Conservation (phyloP, 2,113 vertebrate species). For the Rhinoderma darwinii region DNA sequence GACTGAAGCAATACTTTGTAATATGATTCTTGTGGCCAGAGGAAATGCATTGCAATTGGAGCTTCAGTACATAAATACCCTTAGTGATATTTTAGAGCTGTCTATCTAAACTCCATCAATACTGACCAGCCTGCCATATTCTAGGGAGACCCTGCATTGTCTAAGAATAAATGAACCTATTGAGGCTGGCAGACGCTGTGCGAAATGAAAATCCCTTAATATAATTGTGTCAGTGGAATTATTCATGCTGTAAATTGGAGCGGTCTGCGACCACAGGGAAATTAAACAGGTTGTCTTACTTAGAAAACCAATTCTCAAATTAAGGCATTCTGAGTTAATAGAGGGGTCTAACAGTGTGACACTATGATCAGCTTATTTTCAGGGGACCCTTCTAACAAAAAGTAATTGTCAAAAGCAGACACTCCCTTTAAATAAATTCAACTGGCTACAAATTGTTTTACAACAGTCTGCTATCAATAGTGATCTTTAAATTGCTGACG, state of each 20-base stretch:
- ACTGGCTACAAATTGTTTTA: no score
- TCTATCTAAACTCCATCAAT: not conserved
- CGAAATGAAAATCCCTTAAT: not conserved
- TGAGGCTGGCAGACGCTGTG: not conserved
- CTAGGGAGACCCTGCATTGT: not conserved
- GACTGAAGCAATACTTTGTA: conserved; percentile 35
- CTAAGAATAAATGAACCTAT: not conserved
- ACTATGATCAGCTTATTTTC: no score
- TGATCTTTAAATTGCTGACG: no score
- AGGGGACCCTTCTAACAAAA: no score
- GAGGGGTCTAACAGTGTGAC: not conserved
- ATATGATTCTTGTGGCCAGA: conserved; percentile 29
- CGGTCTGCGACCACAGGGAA: not conserved
- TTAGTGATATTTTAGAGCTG: not conserved
- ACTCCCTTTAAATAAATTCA: no score
- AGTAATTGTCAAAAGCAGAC: no score
- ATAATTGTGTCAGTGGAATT: not conserved
- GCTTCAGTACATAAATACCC: not conserved
- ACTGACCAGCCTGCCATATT: not conserved
- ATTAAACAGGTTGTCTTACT: not conserved
- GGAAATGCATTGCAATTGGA: conserved; percentile 39
- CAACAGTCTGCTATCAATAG: no score
- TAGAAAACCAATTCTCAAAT: not conserved
- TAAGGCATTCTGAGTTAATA: not conserved
- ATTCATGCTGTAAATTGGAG: not conserved